Evolutionary conservation across 2,797 vertebrate genomes (phyloP).

Genomic region (Lophotriccus pileatus): DNA sequence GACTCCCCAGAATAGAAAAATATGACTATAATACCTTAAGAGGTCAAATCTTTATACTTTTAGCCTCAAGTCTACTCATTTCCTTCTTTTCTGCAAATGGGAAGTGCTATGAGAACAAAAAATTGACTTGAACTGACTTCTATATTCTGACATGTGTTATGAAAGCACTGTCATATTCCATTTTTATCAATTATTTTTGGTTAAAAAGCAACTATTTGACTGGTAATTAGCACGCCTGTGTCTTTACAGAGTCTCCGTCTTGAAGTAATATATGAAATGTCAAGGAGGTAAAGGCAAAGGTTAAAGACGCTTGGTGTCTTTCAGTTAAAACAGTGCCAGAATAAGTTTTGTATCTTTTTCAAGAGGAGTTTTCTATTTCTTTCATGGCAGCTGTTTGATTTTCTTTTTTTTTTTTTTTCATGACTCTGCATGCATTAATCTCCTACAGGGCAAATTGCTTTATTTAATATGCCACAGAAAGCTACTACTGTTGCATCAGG

Average conservation of each 20-base stretch:
- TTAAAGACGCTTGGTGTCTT: constrained; percentile 74
- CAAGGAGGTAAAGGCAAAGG: constrained; percentile 66
- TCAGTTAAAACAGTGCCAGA: constrained; percentile 74
- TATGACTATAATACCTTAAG: not conserved
- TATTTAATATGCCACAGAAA: constrained; percentile 72
- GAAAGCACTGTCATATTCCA: not conserved
- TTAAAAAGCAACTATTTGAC: constrained; percentile 8
- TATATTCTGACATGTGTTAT: not conserved
- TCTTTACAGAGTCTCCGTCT: not conserved
- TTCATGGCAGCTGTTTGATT: constrained; percentile 41
- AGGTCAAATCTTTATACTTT: not conserved
- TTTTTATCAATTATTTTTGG: not conserved
- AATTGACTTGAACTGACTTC: not conserved
- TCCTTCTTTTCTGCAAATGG: not conserved
- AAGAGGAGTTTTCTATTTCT: constrained; percentile 44
- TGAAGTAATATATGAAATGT: constrained; percentile 17
- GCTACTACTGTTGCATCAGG: constrained; percentile 79
- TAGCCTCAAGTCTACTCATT: not conserved
- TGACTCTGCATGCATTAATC: constrained; percentile 68
- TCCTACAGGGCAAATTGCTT: constrained; percentile 71
- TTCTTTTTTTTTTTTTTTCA: not conserved
- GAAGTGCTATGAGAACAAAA: not conserved
- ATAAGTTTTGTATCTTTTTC: constrained; percentile 65
- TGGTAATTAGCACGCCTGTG: not conserved
- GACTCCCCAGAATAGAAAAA: not conserved